phyloP scores from a whole-genome alignment of 2,888 invertebrate genomes.

The Micoletzkya japonica region DNA sequence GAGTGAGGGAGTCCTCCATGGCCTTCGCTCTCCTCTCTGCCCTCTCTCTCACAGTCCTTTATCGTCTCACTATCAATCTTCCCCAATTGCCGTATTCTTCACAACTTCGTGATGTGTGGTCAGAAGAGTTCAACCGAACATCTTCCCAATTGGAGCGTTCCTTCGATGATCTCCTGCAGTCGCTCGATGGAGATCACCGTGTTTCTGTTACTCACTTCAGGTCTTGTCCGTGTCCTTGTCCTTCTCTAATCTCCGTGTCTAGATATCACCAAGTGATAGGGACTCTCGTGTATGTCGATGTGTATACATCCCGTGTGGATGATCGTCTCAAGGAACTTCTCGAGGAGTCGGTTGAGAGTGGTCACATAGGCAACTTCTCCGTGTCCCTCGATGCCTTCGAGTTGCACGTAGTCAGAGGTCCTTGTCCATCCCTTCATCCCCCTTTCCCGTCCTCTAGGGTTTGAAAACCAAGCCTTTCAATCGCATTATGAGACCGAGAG shows the following conservation, averaged over 20 bases:
- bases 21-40: slow-evolving; percentile 36
- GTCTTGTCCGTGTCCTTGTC: no score
- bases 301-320: slow-evolving; percentile 46
- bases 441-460: background rate
- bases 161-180: slow-evolving; percentile 39
- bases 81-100: slow-evolving; percentile 59
- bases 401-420: slow-evolving; percentile 54
- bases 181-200: slow-evolving; percentile 46
- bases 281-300: slow-evolving; percentile 52
- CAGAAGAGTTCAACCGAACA: slow-evolving; percentile 44
- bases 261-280: slow-evolving; percentile 59
- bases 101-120: slow-evolving; percentile 44
- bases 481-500: background rate
- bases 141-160: slow-evolving; percentile 42
- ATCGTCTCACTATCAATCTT: slow-evolving; percentile 57
- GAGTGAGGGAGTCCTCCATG: background rate
- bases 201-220: slow-evolving; percentile 48
- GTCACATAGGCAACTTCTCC: slow-evolving; percentile 45
- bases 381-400: slow-evolving; percentile 60
- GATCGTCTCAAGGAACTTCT: slow-evolving; percentile 42
- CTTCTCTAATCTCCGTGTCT: no score
- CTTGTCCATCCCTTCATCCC: background rate
- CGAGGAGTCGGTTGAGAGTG: slow-evolving; percentile 44
- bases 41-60: slow-evolving; percentile 50
- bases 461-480: background rate